Conservation (phyloP, 2,888 invertebrate genomes). For the Dicycla oo region DNA sequence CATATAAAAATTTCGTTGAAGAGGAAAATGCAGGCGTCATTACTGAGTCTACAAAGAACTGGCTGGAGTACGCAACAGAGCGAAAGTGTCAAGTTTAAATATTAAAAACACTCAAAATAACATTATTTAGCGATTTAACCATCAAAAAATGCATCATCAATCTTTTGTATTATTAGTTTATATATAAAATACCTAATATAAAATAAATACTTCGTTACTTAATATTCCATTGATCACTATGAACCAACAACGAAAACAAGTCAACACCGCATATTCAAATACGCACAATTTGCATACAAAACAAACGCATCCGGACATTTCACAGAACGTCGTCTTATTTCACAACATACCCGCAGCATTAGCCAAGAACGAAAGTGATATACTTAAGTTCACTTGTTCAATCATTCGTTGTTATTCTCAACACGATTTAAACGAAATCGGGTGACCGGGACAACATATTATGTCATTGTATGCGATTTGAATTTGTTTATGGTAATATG, state of each 20-base stretch:
- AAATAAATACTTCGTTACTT: no score
- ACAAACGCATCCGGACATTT: conserved; percentile 52
- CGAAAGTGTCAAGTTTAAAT: no score
- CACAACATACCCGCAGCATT: conserved; percentile 45
- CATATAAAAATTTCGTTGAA: no score
- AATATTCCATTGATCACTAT: no score
- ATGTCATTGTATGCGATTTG: conserved; percentile 49
- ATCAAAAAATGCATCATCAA: no score
- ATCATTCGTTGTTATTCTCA: conserved; percentile 47
- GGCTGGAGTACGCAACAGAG: no score
- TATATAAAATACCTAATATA: no score
- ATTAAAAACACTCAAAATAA: no score
- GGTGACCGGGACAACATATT: conserved; percentile 53
- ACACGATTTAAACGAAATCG: conserved; percentile 52
- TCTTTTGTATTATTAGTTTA: no score
- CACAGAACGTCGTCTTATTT: conserved; percentile 39
- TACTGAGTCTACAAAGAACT: no score
- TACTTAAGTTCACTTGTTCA: conserved; percentile 42
- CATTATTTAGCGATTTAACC: no score
- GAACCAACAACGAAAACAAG: neutral
- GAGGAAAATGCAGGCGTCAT: no score
- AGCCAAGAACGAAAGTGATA: conserved; percentile 57
- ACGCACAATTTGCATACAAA: conserved; percentile 49
- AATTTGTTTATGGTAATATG: conserved; percentile 45
- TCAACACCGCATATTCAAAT: conserved; percentile 41